These are phyloP conservation scores for Lasius platythorax DNA, from an alignment of 2,888 invertebrate species.

Conservation along the genomic window DNA sequence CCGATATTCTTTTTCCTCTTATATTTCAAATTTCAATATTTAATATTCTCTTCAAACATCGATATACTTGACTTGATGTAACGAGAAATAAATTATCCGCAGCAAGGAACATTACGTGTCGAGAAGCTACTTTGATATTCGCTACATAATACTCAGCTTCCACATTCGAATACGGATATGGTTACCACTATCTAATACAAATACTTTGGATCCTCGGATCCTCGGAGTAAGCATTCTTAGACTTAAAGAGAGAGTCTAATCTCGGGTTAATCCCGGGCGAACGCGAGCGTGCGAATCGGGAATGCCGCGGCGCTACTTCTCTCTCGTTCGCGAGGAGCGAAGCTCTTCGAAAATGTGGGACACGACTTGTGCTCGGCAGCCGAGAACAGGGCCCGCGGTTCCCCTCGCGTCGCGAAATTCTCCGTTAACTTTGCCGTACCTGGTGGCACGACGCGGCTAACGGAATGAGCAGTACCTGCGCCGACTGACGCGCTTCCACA, in stretches of 20 bases:
- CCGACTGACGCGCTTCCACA: conserved; percentile 66
- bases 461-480: conserved; percentile 78
- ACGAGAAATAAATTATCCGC: too few species aligned
- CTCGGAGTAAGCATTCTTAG: background rate
- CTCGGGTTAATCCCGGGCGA: conserved; percentile 55
- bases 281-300: conserved; percentile 67
- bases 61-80: too few species aligned
- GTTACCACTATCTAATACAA: background rate
- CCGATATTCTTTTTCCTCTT: background rate
- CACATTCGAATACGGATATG: background rate
- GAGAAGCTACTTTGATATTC: background rate
- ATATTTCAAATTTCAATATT: too few species aligned
- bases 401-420: conserved; percentile 76
- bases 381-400: conserved; percentile 57
- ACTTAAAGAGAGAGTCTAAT: background rate
- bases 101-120: too few species aligned
- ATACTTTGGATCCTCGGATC: background rate
- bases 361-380: conserved; percentile 69
- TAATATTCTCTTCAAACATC: too few species aligned
- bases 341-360: conserved; percentile 83
- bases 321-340: conserved; percentile 73
- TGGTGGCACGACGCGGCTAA: conserved; percentile 77
- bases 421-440: conserved; percentile 80
- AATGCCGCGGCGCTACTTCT: conserved; percentile 66
- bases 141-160: background rate